Evolutionary conservation across 2,797 vertebrate species (phyloP), one percentile per base, ranked within the genome.

Genomic region (Erpetoichthys calabaricus): DNA sequence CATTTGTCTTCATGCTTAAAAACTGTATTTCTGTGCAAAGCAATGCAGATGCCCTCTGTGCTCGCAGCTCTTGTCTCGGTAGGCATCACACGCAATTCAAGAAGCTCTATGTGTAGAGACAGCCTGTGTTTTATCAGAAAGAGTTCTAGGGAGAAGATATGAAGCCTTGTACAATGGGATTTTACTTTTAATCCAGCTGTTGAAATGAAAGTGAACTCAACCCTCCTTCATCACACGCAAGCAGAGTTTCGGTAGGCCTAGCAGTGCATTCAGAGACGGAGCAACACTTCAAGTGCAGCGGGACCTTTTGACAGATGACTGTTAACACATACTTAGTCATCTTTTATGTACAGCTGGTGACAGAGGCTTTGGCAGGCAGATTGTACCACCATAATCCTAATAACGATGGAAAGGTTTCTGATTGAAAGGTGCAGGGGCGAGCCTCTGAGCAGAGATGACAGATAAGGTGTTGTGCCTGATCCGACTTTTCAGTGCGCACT

Each of bases 201-300:
- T 53, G 25, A n/a, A 53, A 7, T 41, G 42, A 53, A 8, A 53
- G 51, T 4, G 7, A 53, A 3, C 51, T 53, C 51, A n/a, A n/a
- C n/a, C 25, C 51, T 53, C 6, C 42, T 25, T 53, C 51, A 10
- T 49, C 51, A n/a, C 51, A 53, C 51, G 51, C 51, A 53, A 53
- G 47, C 47, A 7, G 4, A 7, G n/a, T 49, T 49, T 49, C n/a
- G 49, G n/a, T 7, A 49, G 51, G 51, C n/a, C 10, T 41, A n/a
- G 9, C 51, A n/a, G 6, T 41, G n/a, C 7, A 25, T 49, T 6
- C 51, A n/a, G 51, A 10, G 51, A 10, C 4, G 10, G 42, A 53
- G 51, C 4, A 49, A 49, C 47, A 49, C 5, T 49, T 49, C 6
- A 49, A 49, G n/a, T 49, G 42, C 51, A 52, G 8, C n/a, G 41